Conservation (phyloP, 2,113 vertebrate species). For the Amazona vittata region DNA sequence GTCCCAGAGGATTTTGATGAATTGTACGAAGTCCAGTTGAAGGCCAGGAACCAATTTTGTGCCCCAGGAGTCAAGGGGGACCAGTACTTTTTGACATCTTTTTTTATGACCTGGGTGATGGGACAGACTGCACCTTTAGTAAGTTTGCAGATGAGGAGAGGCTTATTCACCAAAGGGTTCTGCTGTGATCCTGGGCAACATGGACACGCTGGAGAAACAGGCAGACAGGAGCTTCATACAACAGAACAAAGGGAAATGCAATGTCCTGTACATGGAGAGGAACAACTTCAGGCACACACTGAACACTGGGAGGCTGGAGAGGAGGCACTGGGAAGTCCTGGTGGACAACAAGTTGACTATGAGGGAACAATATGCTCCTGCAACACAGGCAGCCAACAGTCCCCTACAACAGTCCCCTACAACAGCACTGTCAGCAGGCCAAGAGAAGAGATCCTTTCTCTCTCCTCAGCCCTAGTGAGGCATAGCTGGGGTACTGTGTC, state of each 20-base stretch:
- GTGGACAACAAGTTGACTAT: not conserved
- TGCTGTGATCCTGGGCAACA: not conserved
- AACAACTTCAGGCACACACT: not conserved
- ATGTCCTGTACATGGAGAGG: not conserved
- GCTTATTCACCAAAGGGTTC: not conserved
- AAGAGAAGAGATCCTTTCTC: not conserved
- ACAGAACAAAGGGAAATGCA: not conserved
- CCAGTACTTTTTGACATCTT: not conserved
- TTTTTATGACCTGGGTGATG: not conserved
- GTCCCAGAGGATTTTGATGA: not conserved
- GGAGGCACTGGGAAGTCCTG: not conserved
- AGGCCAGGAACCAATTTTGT: not conserved
- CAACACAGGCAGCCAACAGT: not conserved
- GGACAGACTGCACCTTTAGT: not conserved
- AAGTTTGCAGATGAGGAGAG: not conserved
- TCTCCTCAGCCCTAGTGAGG: not conserved
- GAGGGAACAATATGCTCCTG: not conserved
- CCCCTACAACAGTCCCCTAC: too few relatives aligned
- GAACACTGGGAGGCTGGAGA: not conserved
- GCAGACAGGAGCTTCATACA: not conserved
- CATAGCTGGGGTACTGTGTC: not conserved
- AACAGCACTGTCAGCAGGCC: not conserved
- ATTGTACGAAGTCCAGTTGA: not conserved
- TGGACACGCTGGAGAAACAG: not conserved
- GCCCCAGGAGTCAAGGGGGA: not conserved